These are phyloP conservation scores for Drosophila albomicans DNA, from an alignment of 1,140 invertebrate genomes.

Conservation along the genomic window DNA sequence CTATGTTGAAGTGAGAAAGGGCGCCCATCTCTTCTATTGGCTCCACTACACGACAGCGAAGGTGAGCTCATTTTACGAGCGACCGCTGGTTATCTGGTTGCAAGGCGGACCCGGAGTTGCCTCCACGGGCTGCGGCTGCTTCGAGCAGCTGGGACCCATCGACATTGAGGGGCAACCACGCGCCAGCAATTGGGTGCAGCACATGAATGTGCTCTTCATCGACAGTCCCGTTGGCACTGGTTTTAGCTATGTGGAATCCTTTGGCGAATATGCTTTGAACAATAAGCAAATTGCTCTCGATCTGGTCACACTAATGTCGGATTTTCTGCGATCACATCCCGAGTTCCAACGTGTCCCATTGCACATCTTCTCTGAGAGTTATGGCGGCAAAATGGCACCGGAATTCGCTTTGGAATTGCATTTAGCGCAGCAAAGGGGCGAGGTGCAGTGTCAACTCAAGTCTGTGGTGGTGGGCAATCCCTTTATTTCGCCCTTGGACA, in stretches of 20 bases:
- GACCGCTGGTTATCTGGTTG: constrained; percentile 92
- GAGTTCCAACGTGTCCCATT: constrained; percentile 90
- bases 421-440: constrained; percentile 81
- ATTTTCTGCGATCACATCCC: constrained; percentile 87
- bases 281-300: constrained; percentile 92
- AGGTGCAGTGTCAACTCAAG: constrained; percentile 89
- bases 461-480: constrained; percentile 94
- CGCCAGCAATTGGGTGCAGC: constrained; percentile 91
- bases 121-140: constrained; percentile 92
- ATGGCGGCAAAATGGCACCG: constrained; percentile 96
- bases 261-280: constrained; percentile 86
- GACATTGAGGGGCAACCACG: constrained; percentile 88
- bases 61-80: constrained; percentile 86
- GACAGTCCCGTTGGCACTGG: constrained; percentile 96
- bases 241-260: constrained; percentile 91
- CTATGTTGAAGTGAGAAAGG: constrained; percentile 88
- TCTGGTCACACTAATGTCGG: constrained; percentile 89
- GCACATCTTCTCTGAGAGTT: constrained; percentile 95
- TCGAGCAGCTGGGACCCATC: constrained; percentile 91
- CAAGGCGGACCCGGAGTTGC: constrained; percentile 92
- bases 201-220: constrained; percentile 93
- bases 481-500: constrained; percentile 95
- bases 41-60: constrained; percentile 90
- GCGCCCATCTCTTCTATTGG: constrained; percentile 94
- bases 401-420: constrained; percentile 88